Evolutionary conservation across 2,113 vertebrate genomes (phyloP), one percentile per base, ranked within the genome.

Genomic region (Carettochelys insculpta): DNA sequence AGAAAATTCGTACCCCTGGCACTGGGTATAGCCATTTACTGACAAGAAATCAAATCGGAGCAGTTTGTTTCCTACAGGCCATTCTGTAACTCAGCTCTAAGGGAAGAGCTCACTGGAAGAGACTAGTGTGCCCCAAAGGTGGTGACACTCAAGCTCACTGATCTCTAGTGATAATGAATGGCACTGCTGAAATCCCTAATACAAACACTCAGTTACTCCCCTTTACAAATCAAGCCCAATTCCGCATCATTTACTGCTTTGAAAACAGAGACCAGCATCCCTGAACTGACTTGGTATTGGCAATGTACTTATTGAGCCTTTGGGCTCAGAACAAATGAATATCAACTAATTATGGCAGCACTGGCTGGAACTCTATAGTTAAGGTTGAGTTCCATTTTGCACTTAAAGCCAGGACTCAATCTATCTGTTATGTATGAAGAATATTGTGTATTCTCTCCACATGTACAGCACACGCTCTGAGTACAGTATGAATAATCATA

Each of bases 381-480:
- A 88, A 61, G 41, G 78, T 73, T 79, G 83, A 73, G 47, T 81
- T 94, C 89, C 83, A 92, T 48, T 43, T 34, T 90, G 90, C 85
- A 85, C 92, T 73, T 78, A 82, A 89, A 95, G 85, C 16, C n/a
- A 92, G 52, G 94, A 90, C 34, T 96, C 61, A 24, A 75, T 43
- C 41, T 77, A 87, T 95, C 93, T 95, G 92, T 94, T 92, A 85
- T 41, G 73, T 50, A 78, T 68, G 90, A 92, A 95, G 93, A 93
- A 95, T 56, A 89, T 38, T 92, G 61, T 50, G 48, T 79, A 78
- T 80, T 13, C 12, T 95, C 41, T 51, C 87, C 71, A 89, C 90
- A 31, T 14, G 47, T 68, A 90, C 1, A 92, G 58, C 71, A 89
- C 82, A 88, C 90, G 92, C 75, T 56, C 87, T 94, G 94, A 95